phyloP scores from a whole-genome alignment of 2,888 invertebrate species.

The Thereva unica region DNA sequence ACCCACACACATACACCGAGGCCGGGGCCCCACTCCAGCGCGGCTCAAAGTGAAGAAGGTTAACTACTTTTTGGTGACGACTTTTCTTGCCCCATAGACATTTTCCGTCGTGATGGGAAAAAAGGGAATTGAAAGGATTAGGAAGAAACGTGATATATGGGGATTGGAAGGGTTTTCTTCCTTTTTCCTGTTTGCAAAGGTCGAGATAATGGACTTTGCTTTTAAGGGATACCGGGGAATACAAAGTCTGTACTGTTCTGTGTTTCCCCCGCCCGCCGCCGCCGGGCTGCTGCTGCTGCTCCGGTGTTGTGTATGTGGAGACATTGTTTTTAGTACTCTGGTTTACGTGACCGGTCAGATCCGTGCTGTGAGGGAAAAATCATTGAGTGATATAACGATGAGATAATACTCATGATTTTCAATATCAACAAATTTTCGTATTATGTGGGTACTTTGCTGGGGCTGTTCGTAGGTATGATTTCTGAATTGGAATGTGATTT shows the following conservation, averaged over 20 bases:
- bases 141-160: constrained; percentile 41
- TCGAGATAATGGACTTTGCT: constrained; percentile 40
- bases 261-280: too few relatives aligned
- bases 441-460: neutral
- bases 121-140: constrained; percentile 41
- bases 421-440: constrained; percentile 19
- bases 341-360: constrained; percentile 35
- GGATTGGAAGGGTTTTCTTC: constrained; percentile 39
- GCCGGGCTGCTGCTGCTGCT: too few relatives aligned
- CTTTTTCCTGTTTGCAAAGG: constrained; percentile 30
- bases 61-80: constrained; percentile 34
- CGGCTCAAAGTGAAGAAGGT: constrained; percentile 23
- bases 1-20: too few relatives aligned
- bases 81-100: constrained; percentile 25
- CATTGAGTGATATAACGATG: constrained; percentile 14
- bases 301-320: constrained; percentile 1
- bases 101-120: constrained; percentile 34
- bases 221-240: constrained; percentile 31
- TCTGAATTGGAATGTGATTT: constrained; percentile 12
- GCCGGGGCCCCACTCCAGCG: too few relatives aligned
- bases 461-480: constrained; percentile 2
- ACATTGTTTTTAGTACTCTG: constrained; percentile 41
- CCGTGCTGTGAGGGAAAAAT: constrained; percentile 9
- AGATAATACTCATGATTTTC: constrained; percentile 18
- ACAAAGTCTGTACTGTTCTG: constrained; percentile 6